Base-by-base conservation (phyloP, 2,797 vertebrate species). In the Manis javanica region DNA sequence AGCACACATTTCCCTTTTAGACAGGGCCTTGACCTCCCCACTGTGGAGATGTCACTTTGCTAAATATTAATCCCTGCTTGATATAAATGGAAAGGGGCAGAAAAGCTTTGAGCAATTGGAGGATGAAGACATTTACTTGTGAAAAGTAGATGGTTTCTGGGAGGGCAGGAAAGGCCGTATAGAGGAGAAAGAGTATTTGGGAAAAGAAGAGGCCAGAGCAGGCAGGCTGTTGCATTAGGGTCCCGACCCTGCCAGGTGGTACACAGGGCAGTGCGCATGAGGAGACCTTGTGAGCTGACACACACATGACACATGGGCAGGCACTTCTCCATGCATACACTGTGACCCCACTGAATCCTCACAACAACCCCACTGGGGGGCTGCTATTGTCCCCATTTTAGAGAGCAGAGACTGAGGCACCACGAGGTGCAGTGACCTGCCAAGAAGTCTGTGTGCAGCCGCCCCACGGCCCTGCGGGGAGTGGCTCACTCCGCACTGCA, bases 251-350 rank as follows among this genome's bases (percentile, higher is more conserved):
- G 3, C 13, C 14, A 37, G 61, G 15, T 18, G 31, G 34, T 23
- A 24, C 15, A 24, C 0, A 1, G 0, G 9, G 55, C 21, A 71
- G 3, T 2, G 1, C 3, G 31, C 55, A 39, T 0, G 18, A 46
- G n/a, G 64, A n/a, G 46, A 72, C 19, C 12, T 16, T 24, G 46
- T 31, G 21, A 31, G 49, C 72, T 68, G 21, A 92, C 26, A 63
- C 18, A 5, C 1, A 2, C 3, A 4, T 16, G 78, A 46, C 7
- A 6, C 29, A 3, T 14, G 42, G 75, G 11, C 37, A 0, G 4
- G 68, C 26, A 49, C 31, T 53, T 69, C 66, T 42, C 23, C 5
- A 8, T 21, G 1, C 37, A 49, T 46, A 29, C 14, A 9, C 13
- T 12, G 39, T 5, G n/a, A 59, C 46, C 57, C 72, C 69, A 78